Conservation (phyloP, 2,888 invertebrate species). For the Clepsis dumicolana region DNA sequence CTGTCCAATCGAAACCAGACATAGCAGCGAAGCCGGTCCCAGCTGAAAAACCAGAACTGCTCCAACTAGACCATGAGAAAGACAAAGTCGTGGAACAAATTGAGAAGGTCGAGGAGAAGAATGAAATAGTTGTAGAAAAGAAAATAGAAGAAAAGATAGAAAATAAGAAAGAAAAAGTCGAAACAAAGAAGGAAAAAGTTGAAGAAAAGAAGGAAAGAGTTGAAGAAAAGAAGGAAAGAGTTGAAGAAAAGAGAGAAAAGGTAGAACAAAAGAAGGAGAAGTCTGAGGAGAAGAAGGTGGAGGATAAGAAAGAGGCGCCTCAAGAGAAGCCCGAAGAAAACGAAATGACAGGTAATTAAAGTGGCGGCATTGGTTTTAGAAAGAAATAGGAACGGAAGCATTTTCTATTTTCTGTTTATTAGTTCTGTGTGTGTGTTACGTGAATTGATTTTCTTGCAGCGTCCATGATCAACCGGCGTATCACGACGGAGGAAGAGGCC, state of each 20-base stretch:
- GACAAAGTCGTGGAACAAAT: constrained; percentile 51
- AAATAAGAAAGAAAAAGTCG: constrained; percentile 59
- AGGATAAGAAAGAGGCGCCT: constrained; percentile 75
- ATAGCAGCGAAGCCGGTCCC: constrained; percentile 40
- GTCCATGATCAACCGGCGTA: constrained; percentile 80
- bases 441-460: constrained; percentile 56
- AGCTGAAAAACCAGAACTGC: constrained; percentile 52
- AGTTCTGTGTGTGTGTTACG: too few species aligned
- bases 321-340: constrained; percentile 81
- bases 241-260: constrained; percentile 55
- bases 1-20: constrained; percentile 51
- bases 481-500: constrained; percentile 96
- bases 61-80: constrained; percentile 66
- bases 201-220: constrained; percentile 45
- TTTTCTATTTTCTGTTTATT: too few species aligned
- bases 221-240: constrained; percentile 54
- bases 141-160: constrained; percentile 55
- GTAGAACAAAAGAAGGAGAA: constrained; percentile 56
- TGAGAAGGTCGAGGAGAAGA: constrained; percentile 51
- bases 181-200: constrained; percentile 52
- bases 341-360: constrained; percentile 85
- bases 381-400: too few species aligned
- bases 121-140: constrained; percentile 50
- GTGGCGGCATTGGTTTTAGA: too few species aligned
- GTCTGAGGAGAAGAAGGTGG: constrained; percentile 51